Evolutionary conservation across 2,888 invertebrate species (phyloP), one percentile per base, ranked within the genome.

Genomic region (Plutella xylostella): DNA sequence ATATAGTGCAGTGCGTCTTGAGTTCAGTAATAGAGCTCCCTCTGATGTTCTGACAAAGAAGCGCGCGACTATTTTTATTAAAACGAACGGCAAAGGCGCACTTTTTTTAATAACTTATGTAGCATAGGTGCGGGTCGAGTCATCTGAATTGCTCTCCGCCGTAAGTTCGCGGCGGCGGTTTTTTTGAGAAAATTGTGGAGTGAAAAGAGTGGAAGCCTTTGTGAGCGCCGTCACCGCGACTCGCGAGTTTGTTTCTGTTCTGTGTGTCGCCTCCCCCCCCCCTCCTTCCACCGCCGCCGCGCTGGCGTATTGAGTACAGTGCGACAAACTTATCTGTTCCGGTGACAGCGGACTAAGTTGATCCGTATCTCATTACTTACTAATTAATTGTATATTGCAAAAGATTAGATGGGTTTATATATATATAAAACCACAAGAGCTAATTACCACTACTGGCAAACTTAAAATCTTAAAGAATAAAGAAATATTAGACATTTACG

Each of bases 81-180:
- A 82, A 82, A 77, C 79, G 78, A 71, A 65, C 73, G 65, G 65
- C 73, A 69, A 65, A 77, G 72, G 75, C 74, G 70, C 71, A 75
- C 77, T 77, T 83, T 80, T 77, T 82, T 82, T 83, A 83, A 82
- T 83, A 83, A 80, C 82, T 79, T 80, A 82, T 80, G 80, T 79
- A 75, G n/a, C 60, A 63, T 65, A 62, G 61, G 62, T 65, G 61
- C 60, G 55, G 57, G 60, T 61, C 67, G 68, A 61, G 64, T 64
- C 68, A 68, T 69, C 61, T 63, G 62, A 63, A 64, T 63, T 63
- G 61, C 65, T 57, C 65, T 64, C 62, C 51, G 60, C 55, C 58
- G 57, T 61, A 68, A 65, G 66, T 60, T 57, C 56, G 56, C 65
- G 64, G n/a, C 58, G 64, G 55, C 64, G 55, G 55, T 65, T 68